A percentile compares a stretch with the other conserved stretches of the same genome.
Evolutionary conservation across 2,888 invertebrate genomes (phyloP).

Genomic region (Eilema griseolum): DNA sequence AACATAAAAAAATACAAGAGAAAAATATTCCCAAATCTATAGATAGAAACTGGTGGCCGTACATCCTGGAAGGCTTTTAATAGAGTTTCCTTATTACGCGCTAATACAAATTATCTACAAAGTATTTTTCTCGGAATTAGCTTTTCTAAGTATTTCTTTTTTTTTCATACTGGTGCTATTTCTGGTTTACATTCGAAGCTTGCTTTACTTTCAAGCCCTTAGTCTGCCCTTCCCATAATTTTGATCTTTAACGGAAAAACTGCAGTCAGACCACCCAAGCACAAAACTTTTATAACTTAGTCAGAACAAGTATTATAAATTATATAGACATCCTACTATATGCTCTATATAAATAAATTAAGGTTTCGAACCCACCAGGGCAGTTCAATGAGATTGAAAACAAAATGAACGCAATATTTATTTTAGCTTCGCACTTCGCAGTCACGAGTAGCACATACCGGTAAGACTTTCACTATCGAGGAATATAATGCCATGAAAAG

Average conservation of each 20-base stretch:
- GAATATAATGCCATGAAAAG: not conserved
- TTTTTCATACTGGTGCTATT: too few species aligned
- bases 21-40: too few species aligned
- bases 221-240: not conserved
- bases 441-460: not conserved
- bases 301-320: too few species aligned
- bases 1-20: not conserved
- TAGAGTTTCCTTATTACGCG: not conserved
- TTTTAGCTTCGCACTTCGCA: not conserved
- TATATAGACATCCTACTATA: not conserved
- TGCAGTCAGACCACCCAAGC: too few species aligned
- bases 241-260: too few species aligned
- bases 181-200: not conserved
- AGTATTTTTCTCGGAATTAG: not conserved
- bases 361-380: not conserved
- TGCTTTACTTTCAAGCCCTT: not conserved
- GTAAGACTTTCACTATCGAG: constrained; percentile 19
- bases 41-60: not conserved
- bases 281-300: too few species aligned
- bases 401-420: not conserved
- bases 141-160: too few species aligned
- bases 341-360: not conserved
- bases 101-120: not conserved
- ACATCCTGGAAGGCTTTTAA: not conserved
- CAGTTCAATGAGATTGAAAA: not conserved